Conservation (phyloP, 30 jellyfish, hydroid and myxozoan species). For the Sanderia malayensis region DNA sequence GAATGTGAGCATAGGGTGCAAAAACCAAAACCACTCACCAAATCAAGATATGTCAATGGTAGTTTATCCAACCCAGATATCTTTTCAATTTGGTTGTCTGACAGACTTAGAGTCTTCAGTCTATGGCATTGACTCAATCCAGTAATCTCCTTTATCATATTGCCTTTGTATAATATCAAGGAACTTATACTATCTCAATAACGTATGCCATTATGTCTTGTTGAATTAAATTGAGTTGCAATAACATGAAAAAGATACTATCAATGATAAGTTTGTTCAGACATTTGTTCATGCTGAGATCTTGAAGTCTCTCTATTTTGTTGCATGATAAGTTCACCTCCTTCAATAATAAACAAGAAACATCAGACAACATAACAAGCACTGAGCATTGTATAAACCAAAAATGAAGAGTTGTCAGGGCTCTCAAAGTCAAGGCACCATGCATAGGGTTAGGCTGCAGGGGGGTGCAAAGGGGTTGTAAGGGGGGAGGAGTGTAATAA, state of each 20-base stretch:
- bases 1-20: too few species aligned
- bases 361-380: too few species aligned
- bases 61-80: constrained; percentile 56
- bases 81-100: constrained; percentile 40
- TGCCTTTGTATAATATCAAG: constrained; percentile 16
- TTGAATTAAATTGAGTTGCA: neutral
- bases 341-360: too few species aligned
- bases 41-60: constrained; percentile 41
- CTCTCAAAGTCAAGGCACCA: too few species aligned
- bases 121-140: constrained; percentile 60
- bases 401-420: too few species aligned
- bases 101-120: constrained; percentile 46
- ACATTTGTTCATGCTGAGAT: constrained; percentile 48
- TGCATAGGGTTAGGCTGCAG: too few species aligned
- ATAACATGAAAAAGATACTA: constrained; percentile 54
- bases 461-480: too few species aligned
- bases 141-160: constrained; percentile 46
- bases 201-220: too few species aligned
- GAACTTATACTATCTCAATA: constrained; percentile 80
- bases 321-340: constrained; percentile 70
- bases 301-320: constrained; percentile 38
- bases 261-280: constrained; percentile 63
- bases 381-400: too few species aligned
- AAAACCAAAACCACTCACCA: constrained; percentile 54
- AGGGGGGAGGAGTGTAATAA: neutral